Percentiles rank a stretch among this genome's conserved stretches.
Evolutionary conservation across 2,888 invertebrate genomes (phyloP).

Genomic region (Mongoloraphidia duomilia): DNA sequence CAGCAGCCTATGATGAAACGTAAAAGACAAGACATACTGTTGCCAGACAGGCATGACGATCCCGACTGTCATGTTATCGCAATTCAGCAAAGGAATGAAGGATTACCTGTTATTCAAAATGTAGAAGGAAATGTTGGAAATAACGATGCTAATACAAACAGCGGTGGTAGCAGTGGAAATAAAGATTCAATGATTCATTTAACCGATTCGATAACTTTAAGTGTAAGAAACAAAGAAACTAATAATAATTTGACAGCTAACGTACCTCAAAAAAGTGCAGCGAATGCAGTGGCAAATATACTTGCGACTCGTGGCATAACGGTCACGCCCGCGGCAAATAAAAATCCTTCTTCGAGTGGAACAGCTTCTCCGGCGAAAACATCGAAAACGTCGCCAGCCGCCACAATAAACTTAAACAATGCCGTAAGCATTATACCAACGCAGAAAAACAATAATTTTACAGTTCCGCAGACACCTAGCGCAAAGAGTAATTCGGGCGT

Average conservation of each 20-base stretch:
- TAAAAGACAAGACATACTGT: slow-evolving; percentile 44
- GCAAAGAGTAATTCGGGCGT: slow-evolving; percentile 20
- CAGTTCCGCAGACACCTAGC: too few species aligned
- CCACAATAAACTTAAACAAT: slow-evolving; percentile 40
- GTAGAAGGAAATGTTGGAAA: slow-evolving; percentile 42
- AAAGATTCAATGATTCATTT: slow-evolving; percentile 37
- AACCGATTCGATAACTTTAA: slow-evolving; percentile 59
- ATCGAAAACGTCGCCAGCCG: slow-evolving; percentile 26
- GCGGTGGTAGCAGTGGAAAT: slow-evolving; percentile 27
- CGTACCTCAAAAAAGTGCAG: slow-evolving; percentile 45
- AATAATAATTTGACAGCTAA: slow-evolving; percentile 17
- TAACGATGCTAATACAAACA: slow-evolving; percentile 13
- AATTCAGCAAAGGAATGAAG: slow-evolving; percentile 54
- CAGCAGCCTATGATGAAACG: slow-evolving; percentile 25
- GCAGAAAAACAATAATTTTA: slow-evolving; percentile 7
- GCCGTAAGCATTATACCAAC: slow-evolving; percentile 46
- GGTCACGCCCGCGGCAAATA: slow-evolving; percentile 50
- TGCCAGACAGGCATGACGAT: slow-evolving; percentile 56
- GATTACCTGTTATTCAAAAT: slow-evolving; percentile 55
- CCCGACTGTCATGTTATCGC: slow-evolving; percentile 64
- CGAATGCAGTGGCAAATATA: slow-evolving; percentile 62
- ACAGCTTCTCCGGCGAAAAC: slow-evolving; percentile 15
- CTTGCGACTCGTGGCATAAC: slow-evolving; percentile 65
- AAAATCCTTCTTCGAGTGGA: slow-evolving; percentile 20
- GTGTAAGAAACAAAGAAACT: slow-evolving; percentile 31